These are phyloP conservation scores for Psammodynastes pulverulentus DNA, from an alignment of 2,113 vertebrate genomes.

Conservation along the genomic window DNA sequence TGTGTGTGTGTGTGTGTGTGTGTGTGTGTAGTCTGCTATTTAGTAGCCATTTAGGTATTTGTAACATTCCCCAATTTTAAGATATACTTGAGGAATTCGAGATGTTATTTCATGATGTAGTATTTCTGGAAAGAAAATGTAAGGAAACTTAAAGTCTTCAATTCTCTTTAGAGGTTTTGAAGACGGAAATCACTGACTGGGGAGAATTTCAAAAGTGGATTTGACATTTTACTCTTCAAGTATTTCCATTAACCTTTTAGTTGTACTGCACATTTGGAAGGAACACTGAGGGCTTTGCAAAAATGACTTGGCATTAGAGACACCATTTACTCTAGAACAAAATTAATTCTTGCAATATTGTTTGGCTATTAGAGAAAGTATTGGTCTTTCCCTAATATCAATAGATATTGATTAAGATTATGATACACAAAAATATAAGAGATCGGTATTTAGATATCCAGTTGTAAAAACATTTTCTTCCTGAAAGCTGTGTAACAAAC, in stretches of 20 bases:
- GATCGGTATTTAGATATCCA: neutral
- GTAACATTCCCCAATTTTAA: constrained; percentile 19
- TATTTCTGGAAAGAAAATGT: constrained; percentile 49
- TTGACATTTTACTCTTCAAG: constrained; percentile 36
- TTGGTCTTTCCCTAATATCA: neutral
- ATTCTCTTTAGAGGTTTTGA: neutral
- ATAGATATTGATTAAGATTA: fast-evolving
- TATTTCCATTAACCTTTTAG: neutral
- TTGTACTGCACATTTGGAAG: neutral
- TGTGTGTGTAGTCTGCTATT: constrained; percentile 25
- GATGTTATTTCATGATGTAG: constrained; percentile 28
- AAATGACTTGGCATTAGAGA: fast-evolving
- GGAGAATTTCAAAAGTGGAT: constrained; percentile 31
- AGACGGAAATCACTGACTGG: neutral
- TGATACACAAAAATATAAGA: neutral
- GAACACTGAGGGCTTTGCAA: neutral
- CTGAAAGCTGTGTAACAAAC: neutral
- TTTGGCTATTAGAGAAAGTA: neutral
- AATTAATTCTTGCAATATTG: neutral
- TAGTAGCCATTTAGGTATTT: constrained; percentile 36
- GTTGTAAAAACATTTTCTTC: neutral
- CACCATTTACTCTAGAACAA: neutral
- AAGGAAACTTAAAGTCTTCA: constrained; percentile 10
- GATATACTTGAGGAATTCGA: constrained; percentile 28
- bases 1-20: too few species aligned